Percentiles rank a stretch among this genome's conserved stretches.
Conservation (phyloP, 2,888 invertebrate genomes). For the Eueremaeus valkanovi region DNA sequence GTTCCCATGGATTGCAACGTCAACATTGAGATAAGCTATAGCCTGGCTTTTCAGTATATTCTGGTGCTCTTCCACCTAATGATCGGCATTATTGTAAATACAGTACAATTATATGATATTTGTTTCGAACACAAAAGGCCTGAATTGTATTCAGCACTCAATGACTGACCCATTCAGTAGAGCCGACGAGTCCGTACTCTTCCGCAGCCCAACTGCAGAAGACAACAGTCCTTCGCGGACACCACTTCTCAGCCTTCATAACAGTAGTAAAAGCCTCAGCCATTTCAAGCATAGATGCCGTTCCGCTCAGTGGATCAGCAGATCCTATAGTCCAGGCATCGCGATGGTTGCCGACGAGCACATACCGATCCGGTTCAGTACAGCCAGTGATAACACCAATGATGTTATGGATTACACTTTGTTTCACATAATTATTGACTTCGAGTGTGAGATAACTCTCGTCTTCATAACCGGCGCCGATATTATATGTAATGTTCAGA, state of each 20-base stretch:
- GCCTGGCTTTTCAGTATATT: constrained; percentile 43
- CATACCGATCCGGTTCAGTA: constrained; percentile 54
- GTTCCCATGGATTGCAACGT: constrained; percentile 50
- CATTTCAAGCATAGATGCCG: constrained; percentile 56
- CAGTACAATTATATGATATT: too few relatives aligned
- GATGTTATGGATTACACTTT: constrained; percentile 49
- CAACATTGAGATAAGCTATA: constrained; percentile 51
- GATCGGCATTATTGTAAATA: too few relatives aligned
- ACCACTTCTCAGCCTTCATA: constrained; percentile 53
- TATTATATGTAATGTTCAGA: constrained; percentile 43
- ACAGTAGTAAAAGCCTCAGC: constrained; percentile 52
- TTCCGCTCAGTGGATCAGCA: constrained; percentile 56
- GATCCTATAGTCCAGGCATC: constrained; percentile 58
- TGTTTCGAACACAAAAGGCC: too few relatives aligned
- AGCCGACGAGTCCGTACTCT: constrained; percentile 56
- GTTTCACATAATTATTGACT: constrained; percentile 41
- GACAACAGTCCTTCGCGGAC: constrained; percentile 55
- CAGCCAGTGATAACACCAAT: constrained; percentile 50
- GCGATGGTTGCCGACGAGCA: constrained; percentile 57
- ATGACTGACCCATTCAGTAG: constrained; percentile 55
- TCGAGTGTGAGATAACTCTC: constrained; percentile 37
- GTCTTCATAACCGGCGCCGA: constrained; percentile 44
- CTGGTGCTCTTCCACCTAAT: constrained; percentile 2
- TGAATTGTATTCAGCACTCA: too few relatives aligned
- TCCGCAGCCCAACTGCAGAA: constrained; percentile 58